These are phyloP conservation scores for Eumaeus atala DNA, from an alignment of 1,140 invertebrate species.

Conservation along the genomic window DNA sequence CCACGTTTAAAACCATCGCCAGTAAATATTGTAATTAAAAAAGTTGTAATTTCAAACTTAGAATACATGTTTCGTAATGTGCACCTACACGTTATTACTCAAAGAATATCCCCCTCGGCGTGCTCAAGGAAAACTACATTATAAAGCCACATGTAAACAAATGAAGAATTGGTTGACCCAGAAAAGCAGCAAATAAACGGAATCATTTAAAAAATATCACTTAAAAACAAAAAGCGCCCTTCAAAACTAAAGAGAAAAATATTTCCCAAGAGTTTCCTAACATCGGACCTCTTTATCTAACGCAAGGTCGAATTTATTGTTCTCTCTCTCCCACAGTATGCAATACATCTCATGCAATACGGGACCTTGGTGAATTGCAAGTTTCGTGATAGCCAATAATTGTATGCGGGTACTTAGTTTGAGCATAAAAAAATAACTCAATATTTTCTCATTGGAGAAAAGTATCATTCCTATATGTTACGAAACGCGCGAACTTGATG, in stretches of 20 bases:
- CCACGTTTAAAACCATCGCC: background rate
- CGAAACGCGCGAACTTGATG: conserved; percentile 29
- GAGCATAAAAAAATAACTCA: conserved; percentile 16
- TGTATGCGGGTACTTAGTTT: conserved; percentile 56
- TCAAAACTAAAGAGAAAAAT: conserved; percentile 67
- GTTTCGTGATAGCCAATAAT: conserved; percentile 72
- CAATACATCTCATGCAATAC: conserved; percentile 69
- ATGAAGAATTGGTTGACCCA: conserved; percentile 37
- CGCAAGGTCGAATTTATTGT: conserved; percentile 48
- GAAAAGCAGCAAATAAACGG: conserved; percentile 39
- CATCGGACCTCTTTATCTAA: conserved; percentile 48
- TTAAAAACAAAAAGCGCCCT: conserved; percentile 66
- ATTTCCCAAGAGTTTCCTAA: conserved; percentile 71
- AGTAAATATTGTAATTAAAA: background rate
- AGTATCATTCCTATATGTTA: conserved; percentile 20
- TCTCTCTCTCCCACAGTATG: conserved; percentile 61
- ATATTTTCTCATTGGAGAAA: conserved; percentile 8
- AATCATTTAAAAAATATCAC: conserved; percentile 43
- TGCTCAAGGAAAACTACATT: conserved; percentile 14
- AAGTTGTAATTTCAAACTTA: background rate
- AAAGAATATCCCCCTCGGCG: conserved; percentile 7
- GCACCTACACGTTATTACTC: conserved; percentile 1
- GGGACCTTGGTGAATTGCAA: conserved; percentile 68
- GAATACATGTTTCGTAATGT: background rate
- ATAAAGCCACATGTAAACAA: conserved; percentile 15